Percentiles rank a stretch among this genome's conserved stretches.
Conservation (phyloP, 2,888 invertebrate genomes). For the Aricia artaxerxes region DNA sequence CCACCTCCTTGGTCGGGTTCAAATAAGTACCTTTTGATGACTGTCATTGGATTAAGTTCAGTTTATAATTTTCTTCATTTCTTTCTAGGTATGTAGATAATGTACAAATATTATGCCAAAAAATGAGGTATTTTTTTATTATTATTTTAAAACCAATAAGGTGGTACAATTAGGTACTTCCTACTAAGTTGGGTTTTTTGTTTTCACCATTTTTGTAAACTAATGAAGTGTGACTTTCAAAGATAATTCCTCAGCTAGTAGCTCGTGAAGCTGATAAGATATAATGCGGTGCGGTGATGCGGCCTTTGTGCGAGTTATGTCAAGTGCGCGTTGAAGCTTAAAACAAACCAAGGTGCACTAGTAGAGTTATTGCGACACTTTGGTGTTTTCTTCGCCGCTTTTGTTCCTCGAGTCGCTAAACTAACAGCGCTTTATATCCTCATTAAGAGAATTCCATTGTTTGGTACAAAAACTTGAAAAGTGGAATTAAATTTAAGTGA, state of each 20-base stretch:
- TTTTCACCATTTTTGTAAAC: neutral
- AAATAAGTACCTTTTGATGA: neutral
- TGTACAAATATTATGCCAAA: too few species aligned
- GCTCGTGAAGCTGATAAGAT: constrained; percentile 47
- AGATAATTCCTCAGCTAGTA: neutral
- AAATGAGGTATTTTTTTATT: too few species aligned
- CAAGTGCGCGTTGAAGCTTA: constrained; percentile 50
- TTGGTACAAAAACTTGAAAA: constrained; percentile 30
- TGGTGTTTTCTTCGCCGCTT: constrained; percentile 32
- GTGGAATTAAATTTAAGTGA: constrained; percentile 30
- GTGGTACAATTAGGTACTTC: too few species aligned
- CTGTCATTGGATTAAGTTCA: neutral
- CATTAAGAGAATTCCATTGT: constrained; percentile 32
- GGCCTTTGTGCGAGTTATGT: constrained; percentile 56
- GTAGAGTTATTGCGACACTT: constrained; percentile 34
- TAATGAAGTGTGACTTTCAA: neutral
- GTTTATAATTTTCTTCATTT: neutral
- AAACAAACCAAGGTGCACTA: constrained; percentile 44
- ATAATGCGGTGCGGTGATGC: constrained; percentile 55
- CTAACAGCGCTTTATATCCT: constrained; percentile 32
- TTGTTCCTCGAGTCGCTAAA: constrained; percentile 29
- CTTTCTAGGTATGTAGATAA: neutral
- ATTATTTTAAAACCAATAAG: too few species aligned
- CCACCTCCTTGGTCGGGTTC: constrained; percentile 50
- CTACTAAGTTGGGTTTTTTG: neutral